Evolutionary conservation across 2,888 invertebrate genomes (phyloP), one percentile per base, ranked within the genome.

Genomic region (Bellardia pandia): DNA sequence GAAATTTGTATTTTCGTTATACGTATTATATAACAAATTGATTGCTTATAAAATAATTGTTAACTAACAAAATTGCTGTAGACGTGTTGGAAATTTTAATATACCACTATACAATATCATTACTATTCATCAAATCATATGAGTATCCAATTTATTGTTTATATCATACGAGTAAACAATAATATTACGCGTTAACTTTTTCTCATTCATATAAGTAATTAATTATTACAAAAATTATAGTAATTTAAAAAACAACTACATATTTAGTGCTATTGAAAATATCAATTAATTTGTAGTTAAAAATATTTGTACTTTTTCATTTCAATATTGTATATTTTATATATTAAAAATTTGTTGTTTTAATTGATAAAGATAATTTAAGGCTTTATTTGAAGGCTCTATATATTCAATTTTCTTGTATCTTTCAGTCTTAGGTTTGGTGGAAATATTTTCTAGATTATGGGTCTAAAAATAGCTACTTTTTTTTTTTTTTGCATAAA

Each of bases 61-160:
- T 60, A 48, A 53, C 16, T 51, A 74, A 66, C 62, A 45, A 69
- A 85, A 74, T 69, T 75, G 64, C 64, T 71, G 72, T 62, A n/a
- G 53, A 80, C 80, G 72, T 78, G 78, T 60, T 74, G 23, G 11
- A 77, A 66, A 68, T 78, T 48, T 84, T 71, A 72, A 72, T 78
- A 68, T 53, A 23, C 42, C 14, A 48, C 5, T n/a, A 30, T 16
- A 60, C 40, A 16, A 51, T 72, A 40, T 62, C 53, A 53, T 71
- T 16, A n/a, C 23, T 42, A 71, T 71, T 62, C 40, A 42, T 40
- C 58, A 8, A 62, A 71, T 51, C 23, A 56, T 45, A 68, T 66
- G 42, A 37, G 14, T 66, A 37, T 74, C 56, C 33, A 74, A 66
- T 74, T 75, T 53, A 14, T 60, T 72, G 51, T 66, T 56, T 75